Conservation (phyloP, 2,113 vertebrate species). For the Chlamydotis undulata region DNA sequence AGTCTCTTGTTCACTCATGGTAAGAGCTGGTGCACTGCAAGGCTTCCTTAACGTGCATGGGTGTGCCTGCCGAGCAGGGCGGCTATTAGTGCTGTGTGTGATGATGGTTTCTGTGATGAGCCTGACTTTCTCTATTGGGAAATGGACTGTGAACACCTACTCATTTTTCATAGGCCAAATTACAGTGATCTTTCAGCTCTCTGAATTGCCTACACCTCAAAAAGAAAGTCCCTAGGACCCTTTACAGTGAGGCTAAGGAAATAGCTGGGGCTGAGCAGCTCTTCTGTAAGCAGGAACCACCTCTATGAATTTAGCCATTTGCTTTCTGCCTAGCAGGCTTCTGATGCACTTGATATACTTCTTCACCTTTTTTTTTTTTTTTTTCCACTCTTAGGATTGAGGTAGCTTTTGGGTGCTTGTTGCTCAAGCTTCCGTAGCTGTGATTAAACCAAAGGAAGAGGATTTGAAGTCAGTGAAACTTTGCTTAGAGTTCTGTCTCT, state of each 20-base stretch:
- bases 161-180: slow-evolving; percentile 67
- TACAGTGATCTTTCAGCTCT: slow-evolving; percentile 44
- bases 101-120: slow-evolving; percentile 50
- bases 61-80: slow-evolving; percentile 39
- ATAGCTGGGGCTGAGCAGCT: slow-evolving; percentile 28
- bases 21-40: background rate
- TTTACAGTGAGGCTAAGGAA: slow-evolving; percentile 37
- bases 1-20: background rate
- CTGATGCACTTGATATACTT: background rate
- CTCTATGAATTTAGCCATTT: slow-evolving; percentile 5
- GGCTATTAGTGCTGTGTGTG: slow-evolving; percentile 10
- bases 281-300: background rate
- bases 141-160: slow-evolving; percentile 67
- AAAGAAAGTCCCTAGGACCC: slow-evolving; percentile 40
- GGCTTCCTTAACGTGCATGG: background rate
- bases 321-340: slow-evolving; percentile 2
- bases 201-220: slow-evolving; percentile 43
- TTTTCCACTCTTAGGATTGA: background rate
- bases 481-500: background rate
- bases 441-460: background rate
- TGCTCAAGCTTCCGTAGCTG: background rate
- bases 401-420: background rate
- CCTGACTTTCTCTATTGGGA: slow-evolving; percentile 59
- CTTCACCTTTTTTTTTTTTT: background rate
- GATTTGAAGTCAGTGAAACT: background rate